Evolutionary conservation across 2,113 vertebrate species (phyloP).

Genomic region (Perccottus glenii): DNA sequence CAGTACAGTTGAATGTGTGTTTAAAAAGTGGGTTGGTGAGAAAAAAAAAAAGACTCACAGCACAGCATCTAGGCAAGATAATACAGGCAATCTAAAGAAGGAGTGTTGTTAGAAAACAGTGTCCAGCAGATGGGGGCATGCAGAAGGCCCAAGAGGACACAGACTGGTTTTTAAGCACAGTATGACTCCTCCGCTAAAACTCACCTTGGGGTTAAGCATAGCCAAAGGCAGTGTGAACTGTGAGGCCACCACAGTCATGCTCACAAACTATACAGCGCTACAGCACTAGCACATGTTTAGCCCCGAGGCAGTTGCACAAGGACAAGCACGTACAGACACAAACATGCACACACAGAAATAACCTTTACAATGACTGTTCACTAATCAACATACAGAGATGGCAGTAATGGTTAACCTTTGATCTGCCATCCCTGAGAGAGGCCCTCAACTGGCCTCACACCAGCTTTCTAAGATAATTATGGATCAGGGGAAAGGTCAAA

Average conservation of each 20-base stretch:
- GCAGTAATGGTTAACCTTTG: conserved; percentile 74
- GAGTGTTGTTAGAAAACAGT: conserved; percentile 36
- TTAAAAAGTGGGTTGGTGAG: conserved; percentile 40
- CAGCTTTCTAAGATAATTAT: conserved; percentile 52
- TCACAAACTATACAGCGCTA: conserved; percentile 41
- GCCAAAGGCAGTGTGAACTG: conserved; percentile 70
- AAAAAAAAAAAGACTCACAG: conserved; percentile 50
- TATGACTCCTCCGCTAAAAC: conserved; percentile 55
- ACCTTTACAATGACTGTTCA: conserved; percentile 68
- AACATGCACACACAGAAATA: conserved; percentile 64
- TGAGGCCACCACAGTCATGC: conserved; percentile 64
- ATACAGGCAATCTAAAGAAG: conserved; percentile 31
- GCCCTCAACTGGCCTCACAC: conserved; percentile 48
- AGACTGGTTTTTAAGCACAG: conserved; percentile 53
- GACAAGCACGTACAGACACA: conserved; percentile 63
- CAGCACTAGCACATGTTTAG: conserved; percentile 66
- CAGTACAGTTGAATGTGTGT: conserved; percentile 38
- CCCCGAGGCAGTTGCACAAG: conserved; percentile 67
- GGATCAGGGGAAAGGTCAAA: conserved; percentile 55
- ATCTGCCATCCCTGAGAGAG: conserved; percentile 57
- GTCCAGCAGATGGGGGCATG: conserved; percentile 48
- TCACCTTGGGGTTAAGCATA: conserved; percentile 73
- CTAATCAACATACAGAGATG: conserved; percentile 71
- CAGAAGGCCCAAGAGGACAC: conserved; percentile 58
- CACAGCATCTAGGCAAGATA: conserved; percentile 53